Percentiles rank a stretch among this genome's conserved stretches.
Evolutionary conservation across 2,113 vertebrate genomes (phyloP).

Genomic region (Nicator chloris): DNA sequence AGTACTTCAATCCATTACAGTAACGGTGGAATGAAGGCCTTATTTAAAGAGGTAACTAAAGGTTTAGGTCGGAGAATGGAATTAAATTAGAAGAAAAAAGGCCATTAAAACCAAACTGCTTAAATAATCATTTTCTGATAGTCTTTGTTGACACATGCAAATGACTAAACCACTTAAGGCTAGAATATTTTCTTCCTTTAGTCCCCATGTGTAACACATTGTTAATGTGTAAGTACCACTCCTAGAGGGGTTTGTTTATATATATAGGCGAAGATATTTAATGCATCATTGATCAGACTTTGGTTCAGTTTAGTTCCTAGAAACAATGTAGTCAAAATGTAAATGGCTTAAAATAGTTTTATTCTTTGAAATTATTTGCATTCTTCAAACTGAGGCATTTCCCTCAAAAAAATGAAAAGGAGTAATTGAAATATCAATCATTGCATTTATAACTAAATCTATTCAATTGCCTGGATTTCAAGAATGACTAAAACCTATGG

Average conservation of each 20-base stretch:
- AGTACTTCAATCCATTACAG: not conserved
- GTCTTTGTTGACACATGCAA: not conserved
- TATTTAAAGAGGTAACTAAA: not conserved
- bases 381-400: not conserved
- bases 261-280: not conserved
- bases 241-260: not conserved
- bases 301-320: not conserved
- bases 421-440: not conserved
- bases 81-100: not conserved
- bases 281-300: not conserved
- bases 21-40: not conserved
- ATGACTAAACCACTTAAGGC: not conserved
- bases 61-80: not conserved
- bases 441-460: not conserved
- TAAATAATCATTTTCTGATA: not conserved
- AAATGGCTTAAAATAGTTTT: not conserved
- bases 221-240: not conserved
- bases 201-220: not conserved
- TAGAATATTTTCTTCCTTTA: not conserved
- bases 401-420: not conserved
- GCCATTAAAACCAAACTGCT: not conserved
- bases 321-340: not conserved
- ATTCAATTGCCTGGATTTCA: not conserved
- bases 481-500: not conserved
- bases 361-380: not conserved